phyloP scores from a whole-genome alignment of 2,888 invertebrate genomes.

The Griposia aprilina region DNA sequence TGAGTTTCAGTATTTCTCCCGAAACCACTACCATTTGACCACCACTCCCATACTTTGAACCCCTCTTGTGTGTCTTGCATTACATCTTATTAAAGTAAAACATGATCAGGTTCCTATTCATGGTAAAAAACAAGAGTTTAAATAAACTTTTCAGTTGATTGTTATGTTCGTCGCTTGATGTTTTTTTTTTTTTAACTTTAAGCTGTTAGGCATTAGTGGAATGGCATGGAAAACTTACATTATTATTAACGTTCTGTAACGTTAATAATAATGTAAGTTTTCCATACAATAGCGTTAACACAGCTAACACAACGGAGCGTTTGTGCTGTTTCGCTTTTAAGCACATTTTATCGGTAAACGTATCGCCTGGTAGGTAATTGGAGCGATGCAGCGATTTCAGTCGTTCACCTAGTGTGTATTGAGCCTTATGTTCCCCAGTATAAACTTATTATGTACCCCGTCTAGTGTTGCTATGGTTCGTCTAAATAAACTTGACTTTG shows the following conservation, averaged over 20 bases:
- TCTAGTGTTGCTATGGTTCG: conserved; percentile 42
- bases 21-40: neutral
- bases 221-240: too few relatives aligned
- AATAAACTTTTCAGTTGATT: too few relatives aligned
- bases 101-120: neutral
- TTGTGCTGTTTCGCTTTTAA: conserved; percentile 26
- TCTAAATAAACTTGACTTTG: conserved; percentile 51
- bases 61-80: neutral
- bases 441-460: conserved; percentile 46
- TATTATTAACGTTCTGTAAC: too few relatives aligned
- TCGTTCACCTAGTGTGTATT: conserved; percentile 17
- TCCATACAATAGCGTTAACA: conserved; percentile 6
- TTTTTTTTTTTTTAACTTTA: too few relatives aligned
- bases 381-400: conserved; percentile 31
- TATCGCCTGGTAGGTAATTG: conserved; percentile 35
- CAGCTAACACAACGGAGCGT: neutral
- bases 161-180: neutral
- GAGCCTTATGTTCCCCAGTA: conserved; percentile 37
- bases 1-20: neutral
- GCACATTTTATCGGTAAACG: conserved; percentile 29
- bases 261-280: neutral
- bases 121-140: neutral
- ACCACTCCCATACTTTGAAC: neutral
- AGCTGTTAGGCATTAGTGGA: neutral
- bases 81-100: neutral